These are phyloP conservation scores for Silvanus unidentatus DNA, from an alignment of 2,888 invertebrate genomes.

Conservation along the genomic window DNA sequence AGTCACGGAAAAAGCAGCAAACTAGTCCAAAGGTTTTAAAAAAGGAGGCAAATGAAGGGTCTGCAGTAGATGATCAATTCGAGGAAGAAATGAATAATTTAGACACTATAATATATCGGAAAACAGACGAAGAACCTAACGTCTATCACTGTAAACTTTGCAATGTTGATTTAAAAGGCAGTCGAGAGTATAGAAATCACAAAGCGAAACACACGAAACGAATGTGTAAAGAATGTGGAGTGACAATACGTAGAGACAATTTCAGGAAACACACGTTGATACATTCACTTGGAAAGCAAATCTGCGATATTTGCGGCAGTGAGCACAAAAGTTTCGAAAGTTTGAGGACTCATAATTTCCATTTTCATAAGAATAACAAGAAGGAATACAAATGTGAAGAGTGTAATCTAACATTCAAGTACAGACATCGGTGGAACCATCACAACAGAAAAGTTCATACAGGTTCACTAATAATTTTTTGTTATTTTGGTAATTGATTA, in stretches of 20 bases:
- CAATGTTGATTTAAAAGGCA: constrained; percentile 10
- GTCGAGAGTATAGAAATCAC: constrained; percentile 11
- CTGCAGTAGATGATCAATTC: too few relatives aligned
- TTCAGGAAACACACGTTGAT: constrained; percentile 17
- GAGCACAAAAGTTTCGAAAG: constrained; percentile 20
- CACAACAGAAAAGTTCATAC: constrained; percentile 17
- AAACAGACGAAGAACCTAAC: constrained; percentile 3
- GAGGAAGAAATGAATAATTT: constrained; percentile 5
- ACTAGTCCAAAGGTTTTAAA: too few relatives aligned
- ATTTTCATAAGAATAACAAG: constrained; percentile 17
- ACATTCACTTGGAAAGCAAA: constrained; percentile 12
- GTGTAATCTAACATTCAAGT: constrained; percentile 16
- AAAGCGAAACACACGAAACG: constrained; percentile 16
- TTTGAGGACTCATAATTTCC: constrained; percentile 17
- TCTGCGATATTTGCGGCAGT: constrained; percentile 20
- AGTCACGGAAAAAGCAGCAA: too few relatives aligned
- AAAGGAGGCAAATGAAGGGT: too few relatives aligned
- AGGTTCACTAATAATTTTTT: constrained; percentile 9
- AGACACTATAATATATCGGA: constrained; percentile 6
- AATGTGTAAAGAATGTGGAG: constrained; percentile 15
- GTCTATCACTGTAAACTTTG: constrained; percentile 13
- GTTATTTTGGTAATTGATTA: not conserved
- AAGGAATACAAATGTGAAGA: constrained; percentile 12
- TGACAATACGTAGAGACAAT: constrained; percentile 17
- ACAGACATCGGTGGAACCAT: constrained; percentile 12